Base-by-base conservation (phyloP, 1,140 invertebrate species). In the Polyergus mexicanus region DNA sequence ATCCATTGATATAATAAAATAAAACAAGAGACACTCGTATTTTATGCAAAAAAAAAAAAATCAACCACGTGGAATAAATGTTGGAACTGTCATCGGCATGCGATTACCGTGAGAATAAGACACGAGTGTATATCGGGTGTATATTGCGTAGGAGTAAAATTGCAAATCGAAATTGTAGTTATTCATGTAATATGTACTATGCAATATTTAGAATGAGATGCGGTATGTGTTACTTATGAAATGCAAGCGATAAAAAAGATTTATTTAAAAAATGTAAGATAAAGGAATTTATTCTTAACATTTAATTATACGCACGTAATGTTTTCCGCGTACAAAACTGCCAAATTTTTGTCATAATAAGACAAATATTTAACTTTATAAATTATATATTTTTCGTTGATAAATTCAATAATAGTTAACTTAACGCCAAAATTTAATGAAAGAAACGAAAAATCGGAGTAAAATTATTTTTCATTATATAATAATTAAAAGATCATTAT, bases 341-440 rank as follows among this genome's bases (percentile, higher is more conserved):
- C 32, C 32, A 32, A 32, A 32, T 32, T 32, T 32, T 32, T 32
- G 32, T 32, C 32, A 32, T 32, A 4, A 32, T 32, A 32, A 32
- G 10, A n/a, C 38, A 68, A 69, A 69, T 32, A 69, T 69, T 10
- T 7, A 69, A 28, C 32, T 71, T 51, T 32, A 32, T 11, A 71
- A 54, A 71, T 2, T 25, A 68, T 11, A 71, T 5, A 71, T 16
- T 0, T 2, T 2, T 47, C 19, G 0, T 54, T n/a, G 1, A 28
- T n/a, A 35, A 51, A 51, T 51, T 28, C 1, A 54, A 28, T 19
- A 69, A 25, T 19, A 5, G 25, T 54, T 5, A 72, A 10, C 11
- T 47, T 35, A 72, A 54, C 51, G 13, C 16, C 25, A 22, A 13
- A 51, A 32, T 35, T 71, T 6, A 54, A 54, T 72, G n/a, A 32